Evolutionary conservation across 2,888 invertebrate species (phyloP).

Genomic region (Lasius fuliginosus): DNA sequence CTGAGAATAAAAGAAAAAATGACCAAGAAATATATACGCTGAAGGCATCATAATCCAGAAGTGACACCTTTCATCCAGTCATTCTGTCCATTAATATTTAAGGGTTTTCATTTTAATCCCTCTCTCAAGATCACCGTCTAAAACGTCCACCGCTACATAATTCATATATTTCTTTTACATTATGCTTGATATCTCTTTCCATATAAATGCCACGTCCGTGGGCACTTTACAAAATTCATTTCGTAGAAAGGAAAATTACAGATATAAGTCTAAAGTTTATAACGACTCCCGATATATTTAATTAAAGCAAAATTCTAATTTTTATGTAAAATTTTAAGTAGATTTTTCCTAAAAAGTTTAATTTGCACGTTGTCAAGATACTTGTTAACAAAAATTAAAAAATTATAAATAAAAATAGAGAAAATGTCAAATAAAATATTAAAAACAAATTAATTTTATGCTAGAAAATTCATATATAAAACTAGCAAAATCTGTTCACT

Average conservation of each 20-base stretch:
- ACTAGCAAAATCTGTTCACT: neutral
- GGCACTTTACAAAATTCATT: slow-evolving; percentile 4
- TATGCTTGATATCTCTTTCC: neutral
- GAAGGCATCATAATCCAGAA: neutral
- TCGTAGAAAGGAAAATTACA: neutral
- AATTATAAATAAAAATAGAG: neutral
- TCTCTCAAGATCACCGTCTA: slow-evolving; percentile 11
- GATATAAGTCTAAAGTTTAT: neutral
- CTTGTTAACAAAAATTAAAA: neutral
- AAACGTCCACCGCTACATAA: slow-evolving; percentile 35
- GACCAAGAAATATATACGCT: neutral
- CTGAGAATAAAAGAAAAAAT: neutral
- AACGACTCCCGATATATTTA: neutral
- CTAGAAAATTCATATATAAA: neutral
- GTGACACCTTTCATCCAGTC: slow-evolving; percentile 1
- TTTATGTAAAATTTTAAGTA: neutral
- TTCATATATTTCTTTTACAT: slow-evolving; percentile 40
- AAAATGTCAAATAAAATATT: neutral
- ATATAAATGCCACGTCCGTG: slow-evolving; percentile 23
- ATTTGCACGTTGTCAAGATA: neutral
- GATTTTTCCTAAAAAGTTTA: neutral
- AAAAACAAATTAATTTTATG: neutral
- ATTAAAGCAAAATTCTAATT: neutral
- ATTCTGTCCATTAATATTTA: slow-evolving; percentile 40
- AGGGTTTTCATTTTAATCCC: slow-evolving; percentile 32